These are phyloP conservation scores for Scelioninae gen. 1 DNA, from an alignment of 2,888 invertebrate species.

Conservation along the genomic window DNA sequence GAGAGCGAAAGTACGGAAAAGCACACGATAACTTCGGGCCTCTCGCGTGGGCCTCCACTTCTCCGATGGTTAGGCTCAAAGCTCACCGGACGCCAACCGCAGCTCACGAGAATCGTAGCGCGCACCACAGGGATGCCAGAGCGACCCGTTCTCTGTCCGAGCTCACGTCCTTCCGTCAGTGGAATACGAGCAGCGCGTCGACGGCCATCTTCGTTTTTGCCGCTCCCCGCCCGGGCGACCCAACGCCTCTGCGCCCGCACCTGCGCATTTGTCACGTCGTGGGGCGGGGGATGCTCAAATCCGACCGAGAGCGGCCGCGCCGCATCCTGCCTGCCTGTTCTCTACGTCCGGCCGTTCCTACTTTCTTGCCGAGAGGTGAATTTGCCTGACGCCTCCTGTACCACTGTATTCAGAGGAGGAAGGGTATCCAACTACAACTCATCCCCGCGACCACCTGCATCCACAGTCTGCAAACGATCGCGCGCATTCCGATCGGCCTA, in stretches of 20 bases:
- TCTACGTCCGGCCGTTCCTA: slow-evolving; percentile 38
- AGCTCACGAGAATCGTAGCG: slow-evolving; percentile 8
- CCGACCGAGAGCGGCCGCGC: slow-evolving; percentile 52
- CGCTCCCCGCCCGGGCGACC: slow-evolving; percentile 79
- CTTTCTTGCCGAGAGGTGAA: too few relatives aligned
- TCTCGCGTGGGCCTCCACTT: background rate
- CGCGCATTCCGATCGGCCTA: slow-evolving; percentile 57
- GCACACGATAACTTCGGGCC: background rate
- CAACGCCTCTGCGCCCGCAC: slow-evolving; percentile 75
- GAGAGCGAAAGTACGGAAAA: slow-evolving; percentile 4
- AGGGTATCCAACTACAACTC: slow-evolving; percentile 18
- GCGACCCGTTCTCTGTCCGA: slow-evolving; percentile 51
- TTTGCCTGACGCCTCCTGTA: too few relatives aligned
- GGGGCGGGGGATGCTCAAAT: slow-evolving; percentile 28
- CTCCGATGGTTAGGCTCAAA: background rate
- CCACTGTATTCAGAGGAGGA: too few relatives aligned
- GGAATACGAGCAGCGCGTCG: slow-evolving; percentile 75
- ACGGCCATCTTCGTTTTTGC: slow-evolving; percentile 81
- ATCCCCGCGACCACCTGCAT: slow-evolving; percentile 25
- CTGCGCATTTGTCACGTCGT: slow-evolving; percentile 63
- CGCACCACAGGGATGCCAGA: slow-evolving; percentile 30
- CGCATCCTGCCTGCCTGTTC: slow-evolving; percentile 48
- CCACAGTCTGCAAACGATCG: slow-evolving; percentile 54
- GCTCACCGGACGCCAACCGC: background rate
- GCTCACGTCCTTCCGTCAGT: slow-evolving; percentile 70